These are phyloP conservation scores for Petrocephalus schoutedeni DNA, from an alignment of 2,797 vertebrate genomes.

Conservation along the genomic window DNA sequence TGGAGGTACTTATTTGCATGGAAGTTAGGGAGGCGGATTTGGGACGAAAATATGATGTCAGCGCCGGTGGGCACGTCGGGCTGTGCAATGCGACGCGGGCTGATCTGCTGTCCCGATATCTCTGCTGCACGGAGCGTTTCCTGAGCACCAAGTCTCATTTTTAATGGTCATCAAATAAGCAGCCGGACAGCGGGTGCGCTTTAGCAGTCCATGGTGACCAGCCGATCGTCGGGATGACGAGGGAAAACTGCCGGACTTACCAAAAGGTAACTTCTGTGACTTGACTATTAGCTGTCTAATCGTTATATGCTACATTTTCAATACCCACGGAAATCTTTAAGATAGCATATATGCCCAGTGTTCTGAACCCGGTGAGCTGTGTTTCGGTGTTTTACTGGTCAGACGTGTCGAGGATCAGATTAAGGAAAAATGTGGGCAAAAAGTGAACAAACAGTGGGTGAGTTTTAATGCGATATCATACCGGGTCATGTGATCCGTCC, in stretches of 20 bases:
- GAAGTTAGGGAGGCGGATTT: neutral
- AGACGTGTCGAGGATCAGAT: neutral
- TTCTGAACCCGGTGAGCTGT: neutral
- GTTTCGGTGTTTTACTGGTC: neutral
- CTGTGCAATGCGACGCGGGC: neutral
- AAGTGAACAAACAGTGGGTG: neutral
- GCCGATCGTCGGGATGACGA: conserved; percentile 62
- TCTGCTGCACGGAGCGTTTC: neutral
- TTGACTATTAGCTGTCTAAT: neutral
- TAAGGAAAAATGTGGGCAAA: neutral
- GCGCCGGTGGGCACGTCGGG: neutral
- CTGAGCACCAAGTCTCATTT: neutral
- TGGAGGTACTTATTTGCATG: neutral
- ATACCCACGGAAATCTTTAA: neutral
- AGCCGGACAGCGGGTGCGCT: neutral
- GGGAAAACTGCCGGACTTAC: conserved; percentile 66
- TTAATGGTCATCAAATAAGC: neutral
- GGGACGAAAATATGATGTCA: neutral
- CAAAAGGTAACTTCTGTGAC: conserved; percentile 67
- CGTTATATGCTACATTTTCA: neutral
- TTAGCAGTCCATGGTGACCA: neutral
- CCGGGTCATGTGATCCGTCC: conserved; percentile 17
- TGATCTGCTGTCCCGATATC: neutral
- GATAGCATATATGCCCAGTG: neutral
- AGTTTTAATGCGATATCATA: neutral